phyloP scores from a whole-genome alignment of 23 tunicate species.

The Pegea sp. region DNA sequence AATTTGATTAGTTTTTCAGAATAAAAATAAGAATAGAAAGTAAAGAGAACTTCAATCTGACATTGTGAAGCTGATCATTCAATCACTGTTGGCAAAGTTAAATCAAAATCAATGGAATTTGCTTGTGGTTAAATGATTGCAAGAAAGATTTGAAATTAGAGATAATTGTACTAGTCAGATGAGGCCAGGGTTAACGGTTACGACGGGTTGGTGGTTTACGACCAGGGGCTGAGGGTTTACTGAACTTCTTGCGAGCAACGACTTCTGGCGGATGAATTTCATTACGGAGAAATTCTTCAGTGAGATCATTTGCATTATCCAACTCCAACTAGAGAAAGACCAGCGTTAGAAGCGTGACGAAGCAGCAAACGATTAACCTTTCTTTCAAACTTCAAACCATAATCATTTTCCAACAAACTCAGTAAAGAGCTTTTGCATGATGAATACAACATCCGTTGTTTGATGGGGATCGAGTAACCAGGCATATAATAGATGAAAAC shows the following conservation, averaged over 20 bases:
- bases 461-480: constrained; percentile 45
- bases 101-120: no score
- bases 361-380: constrained; percentile 24
- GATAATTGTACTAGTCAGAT: no score
- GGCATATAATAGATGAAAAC: constrained; percentile 93
- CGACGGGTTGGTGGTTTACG: no score
- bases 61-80: no score
- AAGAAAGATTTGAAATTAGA: no score
- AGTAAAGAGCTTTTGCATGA: constrained; percentile 70
- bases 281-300: constrained; percentile 24
- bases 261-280: constrained; percentile 78
- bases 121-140: no score
- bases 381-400: constrained; percentile 20
- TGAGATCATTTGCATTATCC: constrained; percentile 19
- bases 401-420: constrained; percentile 6
- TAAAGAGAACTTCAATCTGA: no score
- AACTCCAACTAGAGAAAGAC: constrained; percentile 12
- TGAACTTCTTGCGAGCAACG: constrained; percentile 21
- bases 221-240: constrained; percentile 87
- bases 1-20: no score
- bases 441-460: constrained; percentile 70
- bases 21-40: no score
- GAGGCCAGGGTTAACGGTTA: no score
- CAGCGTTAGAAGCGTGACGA: no score
- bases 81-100: no score